These are phyloP conservation scores for Lobophora halterata DNA, from an alignment of 2,888 invertebrate species.

Conservation along the genomic window DNA sequence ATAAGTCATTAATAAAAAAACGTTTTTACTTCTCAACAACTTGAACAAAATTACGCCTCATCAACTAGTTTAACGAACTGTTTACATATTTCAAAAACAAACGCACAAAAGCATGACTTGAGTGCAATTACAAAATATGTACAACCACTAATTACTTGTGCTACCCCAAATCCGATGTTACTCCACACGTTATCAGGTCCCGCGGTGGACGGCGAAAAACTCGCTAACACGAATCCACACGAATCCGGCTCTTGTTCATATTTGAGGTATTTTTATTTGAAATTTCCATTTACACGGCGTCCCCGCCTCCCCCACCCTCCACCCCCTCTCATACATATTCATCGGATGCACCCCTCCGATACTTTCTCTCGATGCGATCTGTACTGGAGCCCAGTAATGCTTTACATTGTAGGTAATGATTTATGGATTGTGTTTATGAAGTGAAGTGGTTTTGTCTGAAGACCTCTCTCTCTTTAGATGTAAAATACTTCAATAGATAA, in stretches of 20 bases:
- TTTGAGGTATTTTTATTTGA: constrained; percentile 81
- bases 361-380: constrained; percentile 67
- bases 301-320: constrained; percentile 42
- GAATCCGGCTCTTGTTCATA: constrained; percentile 78
- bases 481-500: too few species aligned
- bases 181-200: constrained; percentile 64
- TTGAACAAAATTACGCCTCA: too few species aligned
- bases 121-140: too few species aligned
- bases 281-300: constrained; percentile 78
- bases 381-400: constrained; percentile 54
- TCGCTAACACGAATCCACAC: constrained; percentile 76
- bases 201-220: constrained; percentile 50
- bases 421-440: constrained; percentile 40
- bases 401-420: constrained; percentile 42
- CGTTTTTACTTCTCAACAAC: too few species aligned
- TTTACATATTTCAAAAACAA: too few species aligned
- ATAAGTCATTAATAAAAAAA: too few species aligned
- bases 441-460: constrained; percentile 19
- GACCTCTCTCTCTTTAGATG: too few species aligned
- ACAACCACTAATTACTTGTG: constrained; percentile 8
- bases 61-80: too few species aligned
- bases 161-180: constrained; percentile 37
- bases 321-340: constrained; percentile 83
- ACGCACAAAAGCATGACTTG: too few species aligned
- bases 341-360: constrained; percentile 80